Conservation (phyloP, 2,888 invertebrate genomes). For the Steinernema carpocapsae region DNA sequence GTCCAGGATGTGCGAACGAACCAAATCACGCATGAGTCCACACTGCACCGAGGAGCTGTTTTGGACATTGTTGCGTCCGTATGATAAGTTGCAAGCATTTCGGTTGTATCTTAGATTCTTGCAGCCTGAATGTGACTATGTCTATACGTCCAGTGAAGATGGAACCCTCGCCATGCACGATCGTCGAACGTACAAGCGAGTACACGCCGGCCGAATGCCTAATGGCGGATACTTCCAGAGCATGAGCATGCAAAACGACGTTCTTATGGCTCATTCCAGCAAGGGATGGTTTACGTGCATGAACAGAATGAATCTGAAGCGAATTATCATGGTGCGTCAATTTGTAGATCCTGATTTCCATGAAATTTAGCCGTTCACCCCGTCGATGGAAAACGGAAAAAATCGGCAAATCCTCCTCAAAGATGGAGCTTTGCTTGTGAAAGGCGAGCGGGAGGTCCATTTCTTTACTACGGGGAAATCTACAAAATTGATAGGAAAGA, state of each 20-base stretch:
- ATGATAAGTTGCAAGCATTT: not conserved
- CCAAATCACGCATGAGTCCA: not conserved
- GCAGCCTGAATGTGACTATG: not conserved
- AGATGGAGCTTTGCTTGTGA: slow-evolving; percentile 12
- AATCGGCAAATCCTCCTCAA: slow-evolving; percentile 12
- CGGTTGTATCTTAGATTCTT: not conserved
- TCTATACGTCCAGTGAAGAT: slow-evolving; percentile 14
- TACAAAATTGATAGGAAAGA: slow-evolving; percentile 5
- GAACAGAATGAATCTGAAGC: slow-evolving; percentile 7
- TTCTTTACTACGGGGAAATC: slow-evolving; percentile 7
- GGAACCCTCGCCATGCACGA: slow-evolving; percentile 23
- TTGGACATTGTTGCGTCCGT: slow-evolving; percentile 21
- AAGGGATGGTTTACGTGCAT: slow-evolving; percentile 30
- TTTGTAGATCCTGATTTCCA: not conserved
- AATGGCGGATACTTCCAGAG: slow-evolving; percentile 19
- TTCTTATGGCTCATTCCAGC: slow-evolving; percentile 28
- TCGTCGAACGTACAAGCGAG: slow-evolving; percentile 15
- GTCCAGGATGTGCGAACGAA: not conserved
- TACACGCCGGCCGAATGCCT: slow-evolving; percentile 11
- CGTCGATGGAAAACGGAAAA: not conserved
- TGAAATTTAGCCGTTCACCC: slow-evolving; percentile 10
- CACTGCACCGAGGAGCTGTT: slow-evolving; percentile 24
- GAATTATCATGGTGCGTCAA: slow-evolving; percentile 19
- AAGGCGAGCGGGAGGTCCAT: slow-evolving; percentile 20
- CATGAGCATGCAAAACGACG: not conserved